These are phyloP conservation scores for Cynoglossus semilaevis DNA, from an alignment of 2,113 vertebrate species.

Conservation along the genomic window DNA sequence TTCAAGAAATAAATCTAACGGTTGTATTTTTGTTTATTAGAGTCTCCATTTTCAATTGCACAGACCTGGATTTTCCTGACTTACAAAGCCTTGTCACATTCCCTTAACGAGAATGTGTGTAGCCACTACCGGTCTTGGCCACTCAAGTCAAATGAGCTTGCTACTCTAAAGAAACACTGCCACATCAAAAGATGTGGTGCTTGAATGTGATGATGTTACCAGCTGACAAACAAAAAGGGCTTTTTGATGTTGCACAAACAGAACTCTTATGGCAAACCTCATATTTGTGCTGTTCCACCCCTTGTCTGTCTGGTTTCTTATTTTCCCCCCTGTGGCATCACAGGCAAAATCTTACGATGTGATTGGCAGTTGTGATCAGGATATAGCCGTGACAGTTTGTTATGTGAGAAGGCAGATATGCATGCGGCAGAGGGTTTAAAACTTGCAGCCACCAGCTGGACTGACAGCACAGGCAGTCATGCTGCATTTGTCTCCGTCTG, in stretches of 20 bases:
- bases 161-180: conserved; percentile 17
- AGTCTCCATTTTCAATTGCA: neutral
- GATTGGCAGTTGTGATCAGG: conserved; percentile 49
- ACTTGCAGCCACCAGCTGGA: conserved; percentile 31
- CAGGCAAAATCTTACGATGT: conserved; percentile 34
- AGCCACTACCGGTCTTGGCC: neutral
- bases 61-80: conserved; percentile 33
- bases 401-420: conserved; percentile 17
- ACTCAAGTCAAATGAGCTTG: conserved; percentile 9
- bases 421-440: neutral
- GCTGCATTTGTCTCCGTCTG: conserved; percentile 42
- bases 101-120: conserved; percentile 17
- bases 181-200: conserved; percentile 8
- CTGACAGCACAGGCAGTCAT: conserved; percentile 41
- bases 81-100: conserved; percentile 9
- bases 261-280: conserved; percentile 20
- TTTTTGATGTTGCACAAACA: conserved; percentile 30
- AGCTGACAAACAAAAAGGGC: conserved; percentile 43
- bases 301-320: conserved; percentile 34
- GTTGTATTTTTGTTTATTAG: no score
- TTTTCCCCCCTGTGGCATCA: conserved; percentile 9
- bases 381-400: conserved; percentile 16
- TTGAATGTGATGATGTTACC: conserved; percentile 11
- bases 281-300: conserved; percentile 6
- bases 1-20: no score